Evolutionary conservation across 2,797 vertebrate genomes (phyloP).

Genomic region (Protosalanx chinensis): DNA sequence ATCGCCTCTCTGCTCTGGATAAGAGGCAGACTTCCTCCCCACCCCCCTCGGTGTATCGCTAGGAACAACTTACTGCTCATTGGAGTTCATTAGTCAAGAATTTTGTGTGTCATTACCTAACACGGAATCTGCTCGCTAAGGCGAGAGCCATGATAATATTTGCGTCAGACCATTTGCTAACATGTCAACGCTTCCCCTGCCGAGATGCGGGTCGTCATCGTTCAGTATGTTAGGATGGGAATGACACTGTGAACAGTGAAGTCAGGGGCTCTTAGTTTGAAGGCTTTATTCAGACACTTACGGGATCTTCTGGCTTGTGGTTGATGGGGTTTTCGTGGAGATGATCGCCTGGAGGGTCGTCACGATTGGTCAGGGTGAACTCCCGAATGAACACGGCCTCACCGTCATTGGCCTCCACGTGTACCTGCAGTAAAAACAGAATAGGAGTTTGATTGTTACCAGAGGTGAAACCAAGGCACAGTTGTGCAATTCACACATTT

Average conservation of each 20-base stretch:
- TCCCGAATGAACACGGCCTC: slow-evolving; percentile 90
- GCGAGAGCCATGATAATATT: too few species aligned
- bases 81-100: too few species aligned
- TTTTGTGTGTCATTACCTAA: too few species aligned
- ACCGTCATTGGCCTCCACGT: slow-evolving; percentile 75
- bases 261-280: too few species aligned
- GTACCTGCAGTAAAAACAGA: slow-evolving; percentile 72
- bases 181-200: too few species aligned
- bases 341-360: slow-evolving; percentile 86
- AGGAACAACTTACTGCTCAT: not conserved
- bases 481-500: too few species aligned
- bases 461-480: too few species aligned
- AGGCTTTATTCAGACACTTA: slow-evolving; percentile 58
- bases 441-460: not conserved
- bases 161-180: too few species aligned
- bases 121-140: too few species aligned
- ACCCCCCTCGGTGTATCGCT: not conserved
- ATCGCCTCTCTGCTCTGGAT: slow-evolving; percentile 32
- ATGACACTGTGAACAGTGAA: not conserved
- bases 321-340: slow-evolving; percentile 73
- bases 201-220: too few species aligned
- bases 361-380: slow-evolving; percentile 87
- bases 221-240: too few species aligned
- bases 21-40: slow-evolving; percentile 22
- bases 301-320: slow-evolving; percentile 85